Evolutionary conservation across 2,113 vertebrate genomes (phyloP).

Genomic region (Cinclus cinclus): DNA sequence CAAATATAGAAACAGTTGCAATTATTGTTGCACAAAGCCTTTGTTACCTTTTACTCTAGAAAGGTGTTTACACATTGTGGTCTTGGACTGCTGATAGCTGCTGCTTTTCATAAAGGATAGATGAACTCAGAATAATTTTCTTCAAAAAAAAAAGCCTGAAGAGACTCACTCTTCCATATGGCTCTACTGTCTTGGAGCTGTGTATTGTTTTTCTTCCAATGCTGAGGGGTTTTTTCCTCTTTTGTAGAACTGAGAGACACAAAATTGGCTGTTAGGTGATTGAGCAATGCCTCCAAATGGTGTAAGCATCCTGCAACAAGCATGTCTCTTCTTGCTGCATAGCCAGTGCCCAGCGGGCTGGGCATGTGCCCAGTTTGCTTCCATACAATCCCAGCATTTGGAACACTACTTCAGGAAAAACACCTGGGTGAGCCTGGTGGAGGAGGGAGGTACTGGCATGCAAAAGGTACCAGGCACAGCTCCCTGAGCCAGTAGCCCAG

Average conservation of each 20-base stretch:
- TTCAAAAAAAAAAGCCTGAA: neutral
- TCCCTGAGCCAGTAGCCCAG: neutral
- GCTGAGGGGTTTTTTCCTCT: neutral
- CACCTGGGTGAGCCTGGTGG: accelerated
- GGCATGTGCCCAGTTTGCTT: neutral
- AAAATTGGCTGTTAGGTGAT: neutral
- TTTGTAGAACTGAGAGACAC: neutral
- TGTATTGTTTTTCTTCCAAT: accelerated
- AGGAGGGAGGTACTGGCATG: neutral
- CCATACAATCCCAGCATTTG: neutral
- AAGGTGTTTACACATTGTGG: neutral
- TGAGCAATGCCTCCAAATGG: neutral
- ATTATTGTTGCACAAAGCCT: neutral
- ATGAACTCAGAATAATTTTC: neutral
- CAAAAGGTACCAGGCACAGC: neutral
- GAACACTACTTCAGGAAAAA: neutral
- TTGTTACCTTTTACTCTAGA: neutral
- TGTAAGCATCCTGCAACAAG: neutral
- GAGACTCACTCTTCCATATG: neutral
- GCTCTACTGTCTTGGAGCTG: neutral
- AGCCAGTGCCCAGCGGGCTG: neutral
- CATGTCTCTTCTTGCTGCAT: slow-evolving; percentile 15
- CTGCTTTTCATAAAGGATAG: neutral
- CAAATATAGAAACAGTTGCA: neutral
- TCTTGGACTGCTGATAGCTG: neutral